Conservation (phyloP, 2,113 vertebrate species). For the Microcebus lehilahytsara region DNA sequence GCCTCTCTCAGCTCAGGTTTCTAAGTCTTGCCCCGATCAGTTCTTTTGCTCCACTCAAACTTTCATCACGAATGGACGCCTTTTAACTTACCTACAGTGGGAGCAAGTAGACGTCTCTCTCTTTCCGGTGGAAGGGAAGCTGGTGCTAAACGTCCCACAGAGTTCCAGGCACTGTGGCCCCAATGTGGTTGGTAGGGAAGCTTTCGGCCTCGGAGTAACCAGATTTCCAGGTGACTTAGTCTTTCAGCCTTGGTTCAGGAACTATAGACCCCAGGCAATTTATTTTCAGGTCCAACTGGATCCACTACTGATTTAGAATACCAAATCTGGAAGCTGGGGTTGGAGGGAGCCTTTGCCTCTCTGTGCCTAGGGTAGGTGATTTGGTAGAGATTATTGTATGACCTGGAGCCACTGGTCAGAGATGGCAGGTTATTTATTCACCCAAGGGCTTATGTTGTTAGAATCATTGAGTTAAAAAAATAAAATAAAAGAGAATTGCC, state of each 20-base stretch:
- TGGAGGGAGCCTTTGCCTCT: background rate
- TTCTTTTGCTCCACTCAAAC: background rate
- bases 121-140: background rate
- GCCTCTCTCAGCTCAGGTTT: background rate
- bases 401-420: background rate
- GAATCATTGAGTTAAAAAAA: background rate
- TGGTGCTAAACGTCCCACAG: background rate
- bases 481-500: background rate
- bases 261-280: background rate
- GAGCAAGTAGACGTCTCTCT: background rate
- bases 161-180: background rate
- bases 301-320: background rate
- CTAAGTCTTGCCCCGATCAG: background rate
- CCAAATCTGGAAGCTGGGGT: background rate
- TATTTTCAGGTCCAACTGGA: background rate
- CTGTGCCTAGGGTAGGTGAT: background rate
- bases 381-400: background rate
- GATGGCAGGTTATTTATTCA: background rate
- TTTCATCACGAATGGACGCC: background rate
- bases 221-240: background rate
- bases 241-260: background rate
- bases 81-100: background rate
- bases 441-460: background rate
- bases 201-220: no score
- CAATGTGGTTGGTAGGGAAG: background rate